Evolutionary conservation across 2,888 invertebrate genomes (phyloP), one percentile per base, ranked within the genome.

Genomic region (Chironomus riparius): DNA sequence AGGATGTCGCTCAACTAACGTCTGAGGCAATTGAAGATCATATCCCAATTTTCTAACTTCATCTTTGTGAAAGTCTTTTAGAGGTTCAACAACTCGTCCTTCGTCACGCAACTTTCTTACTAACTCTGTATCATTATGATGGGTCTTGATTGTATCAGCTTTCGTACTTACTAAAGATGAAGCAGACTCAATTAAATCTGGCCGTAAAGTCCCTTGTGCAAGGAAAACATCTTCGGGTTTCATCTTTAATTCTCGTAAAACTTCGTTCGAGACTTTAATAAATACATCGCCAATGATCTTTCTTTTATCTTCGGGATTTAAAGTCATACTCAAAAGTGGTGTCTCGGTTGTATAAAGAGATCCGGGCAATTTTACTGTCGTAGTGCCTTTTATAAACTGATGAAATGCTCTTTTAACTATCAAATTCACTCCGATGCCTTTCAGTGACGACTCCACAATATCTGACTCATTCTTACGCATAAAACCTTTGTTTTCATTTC

Each of bases 231-330:
- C 95, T 81, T 97, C 95, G 22, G 94, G 92, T 81, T 94, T 93
- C 78, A 98, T 85, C 81, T 95, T 92, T 81, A 97, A 87, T 81
- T 95, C 94, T 65, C 90, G 87, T 81, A 97, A 91, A 78, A 95
- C 90, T 82, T 96, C 94, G 85, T 95, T 92, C 47, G 97, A 76
- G 80, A 97, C 90, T 85, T 92, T 91, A 78, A 99, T 96, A 86
- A 99, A 99, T 76, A 98, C 95, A 85, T 99, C 98, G 18, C 99
- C 99, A 82, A 99, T 99, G 81, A 99, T 98, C 86, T 95, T 95
- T 78, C 99, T 89, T 83, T 99, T 99, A 83, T 97, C 96, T 85
- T 99, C 99, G 0, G 99, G 99, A 84, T 93, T 90, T n/a, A 89
- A 86, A 18, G 93, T 89, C 85, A 91, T 91, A 82, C 94, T 94